Conservation (phyloP, 2,113 vertebrate genomes). For the Dascyllus trimaculatus region DNA sequence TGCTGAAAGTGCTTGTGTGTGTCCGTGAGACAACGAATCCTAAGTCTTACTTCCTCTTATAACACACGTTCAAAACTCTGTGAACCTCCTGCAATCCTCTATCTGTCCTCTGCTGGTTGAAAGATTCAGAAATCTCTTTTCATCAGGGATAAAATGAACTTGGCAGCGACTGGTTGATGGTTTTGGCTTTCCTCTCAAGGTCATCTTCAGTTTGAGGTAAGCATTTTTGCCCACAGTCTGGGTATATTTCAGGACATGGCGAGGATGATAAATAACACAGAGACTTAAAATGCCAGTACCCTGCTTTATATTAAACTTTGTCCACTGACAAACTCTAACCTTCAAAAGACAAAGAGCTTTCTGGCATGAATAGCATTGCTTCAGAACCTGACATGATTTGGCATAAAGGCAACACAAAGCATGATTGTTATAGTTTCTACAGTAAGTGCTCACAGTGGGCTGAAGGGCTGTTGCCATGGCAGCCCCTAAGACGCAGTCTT, state of each 20-base stretch:
- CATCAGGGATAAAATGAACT: conserved; percentile 69
- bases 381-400: conserved; percentile 15
- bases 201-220: conserved; percentile 43
- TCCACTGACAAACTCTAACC: neutral
- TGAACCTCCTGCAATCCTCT: conserved; percentile 53
- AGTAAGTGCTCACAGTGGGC: conserved; percentile 25
- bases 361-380: neutral
- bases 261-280: neutral
- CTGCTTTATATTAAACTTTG: neutral
- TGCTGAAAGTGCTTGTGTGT: conserved; percentile 62
- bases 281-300: conserved; percentile 10
- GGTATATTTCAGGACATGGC: conserved; percentile 3
- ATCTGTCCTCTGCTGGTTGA: conserved; percentile 53
- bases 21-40: conserved; percentile 19
- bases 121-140: conserved; percentile 63
- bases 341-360: neutral
- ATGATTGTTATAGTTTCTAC: conserved; percentile 27
- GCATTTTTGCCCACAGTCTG: conserved; percentile 12
- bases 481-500: conserved; percentile 34
- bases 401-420: conserved; percentile 15
- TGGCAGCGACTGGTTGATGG: conserved; percentile 44
- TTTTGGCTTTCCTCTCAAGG: conserved; percentile 69
- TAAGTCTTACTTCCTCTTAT: conserved; percentile 47
- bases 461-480: conserved; percentile 63
- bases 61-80: conserved; percentile 30